These are phyloP conservation scores for Coendou prehensilis DNA, from an alignment of 2,797 vertebrate genomes.

Conservation along the genomic window DNA sequence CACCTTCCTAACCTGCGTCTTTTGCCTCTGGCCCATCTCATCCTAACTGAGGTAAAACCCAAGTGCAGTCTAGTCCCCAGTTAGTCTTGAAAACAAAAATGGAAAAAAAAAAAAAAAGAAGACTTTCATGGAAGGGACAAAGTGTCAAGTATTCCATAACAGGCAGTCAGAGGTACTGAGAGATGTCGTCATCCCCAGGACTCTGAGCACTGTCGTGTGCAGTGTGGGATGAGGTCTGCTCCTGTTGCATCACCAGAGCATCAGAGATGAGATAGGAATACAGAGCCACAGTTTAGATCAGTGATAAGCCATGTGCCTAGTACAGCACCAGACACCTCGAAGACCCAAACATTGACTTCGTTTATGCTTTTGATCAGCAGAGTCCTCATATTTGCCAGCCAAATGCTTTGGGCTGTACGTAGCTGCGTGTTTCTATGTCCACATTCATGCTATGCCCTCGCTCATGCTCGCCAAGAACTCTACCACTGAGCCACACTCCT, in stretches of 20 bases:
- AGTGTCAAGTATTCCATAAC: neutral
- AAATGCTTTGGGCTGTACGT: neutral
- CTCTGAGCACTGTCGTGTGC: neutral
- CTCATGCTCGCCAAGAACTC: neutral
- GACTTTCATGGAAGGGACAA: constrained; percentile 26
- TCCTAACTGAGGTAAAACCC: constrained; percentile 12
- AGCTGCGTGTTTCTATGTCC: neutral
- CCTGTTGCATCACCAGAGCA: neutral
- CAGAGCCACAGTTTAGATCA: neutral
- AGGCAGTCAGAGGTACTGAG: neutral
- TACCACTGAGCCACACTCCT: neutral
- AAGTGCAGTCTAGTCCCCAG: neutral
- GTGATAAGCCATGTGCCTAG: no score
- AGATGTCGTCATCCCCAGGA: neutral
- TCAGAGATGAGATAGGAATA: neutral
- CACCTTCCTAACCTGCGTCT: neutral
- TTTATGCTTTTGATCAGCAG: neutral
- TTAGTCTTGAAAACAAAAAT: neutral
- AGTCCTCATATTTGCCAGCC: neutral
- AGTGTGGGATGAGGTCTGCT: neutral
- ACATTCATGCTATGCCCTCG: neutral
- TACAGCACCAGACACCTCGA: neutral
- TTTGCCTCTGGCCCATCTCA: neutral
- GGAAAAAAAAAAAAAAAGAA: neutral
- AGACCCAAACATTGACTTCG: neutral